Evolutionary conservation across 2,888 invertebrate genomes (phyloP).

Genomic region (Lobophora halterata): DNA sequence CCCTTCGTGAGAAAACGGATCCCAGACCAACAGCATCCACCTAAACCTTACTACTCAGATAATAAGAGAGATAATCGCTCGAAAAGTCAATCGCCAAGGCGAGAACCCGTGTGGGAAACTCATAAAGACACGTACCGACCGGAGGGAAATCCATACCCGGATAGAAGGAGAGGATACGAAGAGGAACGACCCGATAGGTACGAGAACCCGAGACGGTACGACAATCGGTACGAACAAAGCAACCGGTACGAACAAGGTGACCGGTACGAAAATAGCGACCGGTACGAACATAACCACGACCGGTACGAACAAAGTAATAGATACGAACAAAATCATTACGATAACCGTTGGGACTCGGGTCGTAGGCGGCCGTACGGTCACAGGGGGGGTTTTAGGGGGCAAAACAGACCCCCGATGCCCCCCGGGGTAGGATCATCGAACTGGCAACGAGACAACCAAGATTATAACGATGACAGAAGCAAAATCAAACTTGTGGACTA

Average conservation of each 20-base stretch:
- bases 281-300: conserved; percentile 27
- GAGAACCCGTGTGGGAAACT: conserved; percentile 23
- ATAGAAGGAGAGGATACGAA: conserved; percentile 17
- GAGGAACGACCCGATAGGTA: conserved; percentile 24
- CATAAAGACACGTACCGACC: conserved; percentile 12
- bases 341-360: conserved; percentile 42
- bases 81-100: conserved; percentile 19
- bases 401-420: conserved; percentile 30
- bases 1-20: conserved; percentile 20
- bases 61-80: conserved; percentile 18
- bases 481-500: conserved; percentile 73
- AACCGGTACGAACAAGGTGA: no score
- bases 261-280: no score
- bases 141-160: conserved; percentile 3
- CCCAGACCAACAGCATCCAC: conserved; percentile 19
- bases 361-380: conserved; percentile 42
- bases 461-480: conserved; percentile 35
- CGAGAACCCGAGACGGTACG: conserved; percentile 27
- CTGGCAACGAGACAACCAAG: conserved; percentile 23
- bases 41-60: conserved; percentile 18
- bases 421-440: conserved; percentile 29
- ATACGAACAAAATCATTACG: conserved; percentile 10
- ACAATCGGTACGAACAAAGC: conserved; percentile 32
- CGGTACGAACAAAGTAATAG: conserved; percentile 34
- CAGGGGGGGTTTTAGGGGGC: conserved; percentile 49